A percentile compares a stretch with the other conserved stretches of the same genome.
Evolutionary conservation across 2,888 invertebrate species (phyloP).

Genomic region (Leucophenga montana): DNA sequence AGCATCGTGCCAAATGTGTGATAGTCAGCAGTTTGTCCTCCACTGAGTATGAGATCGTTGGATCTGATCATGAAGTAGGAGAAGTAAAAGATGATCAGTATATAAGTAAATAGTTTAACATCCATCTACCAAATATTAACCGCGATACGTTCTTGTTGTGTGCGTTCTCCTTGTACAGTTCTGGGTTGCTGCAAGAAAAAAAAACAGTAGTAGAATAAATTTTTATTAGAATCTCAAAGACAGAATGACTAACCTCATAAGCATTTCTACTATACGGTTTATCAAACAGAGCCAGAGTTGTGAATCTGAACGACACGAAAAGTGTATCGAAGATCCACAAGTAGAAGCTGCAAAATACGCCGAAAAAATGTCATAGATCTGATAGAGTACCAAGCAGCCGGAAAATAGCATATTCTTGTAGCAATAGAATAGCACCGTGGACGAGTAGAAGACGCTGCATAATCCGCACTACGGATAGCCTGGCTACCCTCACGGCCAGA

Average conservation of each 20-base stretch:
- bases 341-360: constrained; percentile 81
- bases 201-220: constrained; percentile 49
- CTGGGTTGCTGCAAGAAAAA: constrained; percentile 75
- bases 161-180: constrained; percentile 77
- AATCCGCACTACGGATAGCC: constrained; percentile 84
- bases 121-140: constrained; percentile 78
- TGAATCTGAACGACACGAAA: constrained; percentile 82
- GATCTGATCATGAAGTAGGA: constrained; percentile 70
- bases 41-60: constrained; percentile 73
- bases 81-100: constrained; percentile 77
- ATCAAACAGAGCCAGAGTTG: constrained; percentile 83
- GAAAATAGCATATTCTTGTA: constrained; percentile 88
- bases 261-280: constrained; percentile 76
- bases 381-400: constrained; percentile 75
- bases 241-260: not conserved
- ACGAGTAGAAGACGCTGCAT: constrained; percentile 84
- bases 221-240: not conserved
- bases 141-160: constrained; percentile 79
- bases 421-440: constrained; percentile 88
- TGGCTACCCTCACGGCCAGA: constrained; percentile 81
- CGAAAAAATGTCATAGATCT: constrained; percentile 75
- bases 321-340: constrained; percentile 83
- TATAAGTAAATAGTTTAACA: constrained; percentile 76
- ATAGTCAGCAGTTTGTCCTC: constrained; percentile 74
- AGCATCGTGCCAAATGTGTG: constrained; percentile 77